Evolutionary conservation across 2,113 vertebrate species (phyloP), one percentile per base, ranked within the genome.

Genomic region (Mustela lutreola): DNA sequence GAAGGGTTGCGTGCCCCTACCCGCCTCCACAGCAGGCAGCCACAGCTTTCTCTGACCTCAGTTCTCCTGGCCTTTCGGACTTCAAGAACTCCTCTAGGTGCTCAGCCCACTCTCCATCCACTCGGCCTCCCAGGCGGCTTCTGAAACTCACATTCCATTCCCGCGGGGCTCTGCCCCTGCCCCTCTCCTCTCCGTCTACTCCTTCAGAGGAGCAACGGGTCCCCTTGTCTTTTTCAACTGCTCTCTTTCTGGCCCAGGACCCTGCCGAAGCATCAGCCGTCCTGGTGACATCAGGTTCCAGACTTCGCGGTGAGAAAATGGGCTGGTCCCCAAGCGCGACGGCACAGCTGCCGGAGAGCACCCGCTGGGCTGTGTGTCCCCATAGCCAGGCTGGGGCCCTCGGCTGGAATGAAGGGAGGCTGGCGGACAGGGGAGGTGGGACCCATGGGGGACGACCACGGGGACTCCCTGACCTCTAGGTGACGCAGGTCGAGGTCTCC

Each of bases 361-460:
- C 42, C 24, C 2, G 7, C 16, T 28, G 39, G 50, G 58, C 15
- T 7, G 0, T 0, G 6, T 5, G 14, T 10, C 53, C 50, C 39
- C 36, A 50, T 5, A 18, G 76, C 39, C 12, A 11, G 10, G 36
- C 3, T 22, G 60, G 11, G 5, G 11, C 2, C 62, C 24, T 73
- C 14, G 3, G 11, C 33, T 36, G 26, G 33, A 56, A 33, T 45
- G 36, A 53, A 62, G 91, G 39, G 48, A 58, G 26, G 22, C 26
- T 28, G 26, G 39, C 0, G 0, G 73, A 18, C 48, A 39, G 42
- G 50, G 6, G 53, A 42, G 28, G 53, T 1, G 42, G 42, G 22
- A 11, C 7, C 36, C 15, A 1, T 0, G 18, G 89, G 14, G 8
- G 31, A 67, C 26, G 24, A 15, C 19, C 67, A 2, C 0, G 11